Evolutionary conservation across 92 coral and sea anemone genomes (phyloP), one percentile per base, ranked within the genome.

Genomic region (Siderastrea siderea): DNA sequence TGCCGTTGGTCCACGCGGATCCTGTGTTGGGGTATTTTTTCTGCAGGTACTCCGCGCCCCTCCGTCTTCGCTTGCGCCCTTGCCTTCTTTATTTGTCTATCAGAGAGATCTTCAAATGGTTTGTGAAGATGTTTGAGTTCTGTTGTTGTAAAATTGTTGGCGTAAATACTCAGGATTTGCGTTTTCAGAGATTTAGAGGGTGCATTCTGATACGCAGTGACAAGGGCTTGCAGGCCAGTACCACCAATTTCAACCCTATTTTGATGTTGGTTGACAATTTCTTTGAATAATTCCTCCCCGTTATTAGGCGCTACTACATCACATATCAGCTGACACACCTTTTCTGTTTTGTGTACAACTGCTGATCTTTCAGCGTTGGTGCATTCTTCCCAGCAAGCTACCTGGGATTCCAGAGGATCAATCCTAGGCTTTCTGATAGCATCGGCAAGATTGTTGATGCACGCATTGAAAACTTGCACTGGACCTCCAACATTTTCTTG

Each of bases 211-310:
- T 89, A 84, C 7, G 92, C 93, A 47, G 81, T 78, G 26, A 90
- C 89, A 17, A 85, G 92, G 61, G 84, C 92, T 71, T 89, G 88
- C 68, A 83, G 8, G 46, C 88, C 92, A 53, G 44, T 88, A 74
- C 61, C 84, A 62, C 79, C 77, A 88, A 48, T 38, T 68, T 61
- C 80, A 78, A 43, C 17, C 81, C 59, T 74, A 74, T 19, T 52
- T 53, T 71, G 61, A 66, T 88, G 47, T 67, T 74, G 87, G 26
- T 61, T 60, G 60, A 77, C 59, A 43, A 89, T 69, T 59, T 76
- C 84, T 46, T 86, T 78, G 65, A 89, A 83, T 26, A 89, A 60
- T 75, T 83, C 68, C 65, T 89, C 80, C 47, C 88, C 77, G 53
- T 89, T 86, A 48, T 58, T 54, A 7, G 92, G 92, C n/a, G 92